Evolutionary conservation across 2,888 invertebrate species (phyloP), one percentile per base, ranked within the genome.

Genomic region (Lasioglossum oenotherae): DNA sequence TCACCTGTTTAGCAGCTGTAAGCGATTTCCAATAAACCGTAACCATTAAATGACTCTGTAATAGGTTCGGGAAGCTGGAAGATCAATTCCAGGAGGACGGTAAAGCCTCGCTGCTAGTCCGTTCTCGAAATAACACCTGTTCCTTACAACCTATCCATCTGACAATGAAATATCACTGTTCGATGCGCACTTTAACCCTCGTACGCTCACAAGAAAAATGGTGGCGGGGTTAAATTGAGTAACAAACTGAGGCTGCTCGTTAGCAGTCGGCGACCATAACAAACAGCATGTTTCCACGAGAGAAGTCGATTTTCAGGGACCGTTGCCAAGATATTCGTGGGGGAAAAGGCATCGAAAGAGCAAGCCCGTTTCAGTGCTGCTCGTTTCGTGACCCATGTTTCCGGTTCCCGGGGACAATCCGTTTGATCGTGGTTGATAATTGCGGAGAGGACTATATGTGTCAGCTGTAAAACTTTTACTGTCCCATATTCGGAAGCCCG

Each of bases 401-500:
- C 60, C 44, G 44, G 19, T 38, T 38, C n/a, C n/a, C 72, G 73
- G 44, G 4, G 19, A 41, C 46, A 69, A 73, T 72, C 41, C 72
- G 49, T 73, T 31, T n/a, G 81, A 78, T 73, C 72, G 35, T 14
- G 10, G 49, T 31, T 73, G 72, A 78, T 78, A 78, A 84, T 84
- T 44, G 38, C 38, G 38, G 19, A 27, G 41, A 38, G 38, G 6
- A 77, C 69, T 4, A 35, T 46, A 53, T n/a, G 27, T 44, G 10
- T 44, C 23, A n/a, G 38, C 60, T 64, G 16, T 74, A 81, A 87
- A 85, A 84, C 79, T 83, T 79, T 82, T 81, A 76, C 84, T 79
- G 82, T 38, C 75, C 83, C 60, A 80, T 80, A 81, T 86, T 86
- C 84, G 85, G 31, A 60, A 78, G 57, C 77, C 69, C 72, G 53